Conservation (phyloP, 2,888 invertebrate genomes). For the Dasysyrphus albostriatus region DNA sequence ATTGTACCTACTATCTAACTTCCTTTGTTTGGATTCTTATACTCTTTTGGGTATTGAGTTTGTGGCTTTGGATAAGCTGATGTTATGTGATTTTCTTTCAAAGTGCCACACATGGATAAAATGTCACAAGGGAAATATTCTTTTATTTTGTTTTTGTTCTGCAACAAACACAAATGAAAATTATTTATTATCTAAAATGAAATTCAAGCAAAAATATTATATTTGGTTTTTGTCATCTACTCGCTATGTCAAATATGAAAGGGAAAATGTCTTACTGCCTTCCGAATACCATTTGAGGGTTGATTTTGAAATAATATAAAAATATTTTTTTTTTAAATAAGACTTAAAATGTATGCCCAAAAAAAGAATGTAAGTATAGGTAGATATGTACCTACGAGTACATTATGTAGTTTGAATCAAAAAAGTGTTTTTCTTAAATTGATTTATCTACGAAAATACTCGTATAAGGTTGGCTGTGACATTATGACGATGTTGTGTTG, state of each 20-base stretch:
- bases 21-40: constrained; percentile 3
- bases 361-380: too few species aligned
- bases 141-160: constrained; percentile 5
- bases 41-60: constrained; percentile 6
- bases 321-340: too few species aligned
- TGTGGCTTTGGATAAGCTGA: constrained; percentile 13
- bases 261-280: background rate
- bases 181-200: background rate
- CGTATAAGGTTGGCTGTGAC: too few species aligned
- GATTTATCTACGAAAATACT: too few species aligned
- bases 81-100: constrained; percentile 11
- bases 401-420: too few species aligned
- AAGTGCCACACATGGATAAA: constrained; percentile 21
- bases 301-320: background rate
- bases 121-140: constrained; percentile 9
- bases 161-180: constrained; percentile 22
- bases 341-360: too few species aligned
- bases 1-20: background rate
- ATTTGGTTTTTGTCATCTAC: background rate
- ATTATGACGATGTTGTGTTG: too few species aligned
- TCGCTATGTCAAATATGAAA: background rate
- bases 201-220: background rate
- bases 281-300: background rate
- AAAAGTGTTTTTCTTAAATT: too few species aligned
- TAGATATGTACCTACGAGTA: too few species aligned